Base-by-base conservation (phyloP, 2,888 invertebrate species). In the Proisotoma minuta region DNA sequence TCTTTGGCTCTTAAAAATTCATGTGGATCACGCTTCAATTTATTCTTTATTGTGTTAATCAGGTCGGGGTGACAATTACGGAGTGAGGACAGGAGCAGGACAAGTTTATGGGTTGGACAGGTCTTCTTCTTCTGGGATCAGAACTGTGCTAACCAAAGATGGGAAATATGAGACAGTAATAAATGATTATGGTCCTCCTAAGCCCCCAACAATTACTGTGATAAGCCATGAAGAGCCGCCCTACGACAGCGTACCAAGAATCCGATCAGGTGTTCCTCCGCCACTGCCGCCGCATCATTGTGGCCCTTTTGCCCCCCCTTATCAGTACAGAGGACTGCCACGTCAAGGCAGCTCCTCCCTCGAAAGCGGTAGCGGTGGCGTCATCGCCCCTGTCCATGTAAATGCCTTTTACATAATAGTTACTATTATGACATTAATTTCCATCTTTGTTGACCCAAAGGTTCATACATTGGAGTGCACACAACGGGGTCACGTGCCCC, bases 181-280 rank as follows among this genome's bases (percentile, higher is more conserved):
- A 76, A 86, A 84, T 82, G 80, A 84, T 81, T 80, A 78, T 70
- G 79, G 79, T 74, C 76, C 75, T 67, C 68, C 66, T 58, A 69
- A 66, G 68, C 68, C 73, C 57, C 73, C 73, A 60, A 71, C 71
- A 60, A 73, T 73, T 62, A 73, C 71, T 67, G 70, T 91, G 81
- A 91, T 91, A 82, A 91, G 91, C 83, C 91, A 91, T 83, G 91
- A 91, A 81, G 90, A 90, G 80, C 86, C 70, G 66, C 70, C 72
- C 66, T 72, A 72, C 51, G 68, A 70, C 66, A 67, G 62, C 63
- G 63, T 69, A 59, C 69, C 69, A 65, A 87, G 77, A 78, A 68
- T 68, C 68, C 76, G 74, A 74, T 76, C 76, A 76, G 77, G 77
- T 77, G 77, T 76, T 76, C 77, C 77, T 76, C 70, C 68, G 53